These are phyloP conservation scores for Drosophila anomelani DNA, from an alignment of 2,888 invertebrate genomes.

Conservation along the genomic window DNA sequence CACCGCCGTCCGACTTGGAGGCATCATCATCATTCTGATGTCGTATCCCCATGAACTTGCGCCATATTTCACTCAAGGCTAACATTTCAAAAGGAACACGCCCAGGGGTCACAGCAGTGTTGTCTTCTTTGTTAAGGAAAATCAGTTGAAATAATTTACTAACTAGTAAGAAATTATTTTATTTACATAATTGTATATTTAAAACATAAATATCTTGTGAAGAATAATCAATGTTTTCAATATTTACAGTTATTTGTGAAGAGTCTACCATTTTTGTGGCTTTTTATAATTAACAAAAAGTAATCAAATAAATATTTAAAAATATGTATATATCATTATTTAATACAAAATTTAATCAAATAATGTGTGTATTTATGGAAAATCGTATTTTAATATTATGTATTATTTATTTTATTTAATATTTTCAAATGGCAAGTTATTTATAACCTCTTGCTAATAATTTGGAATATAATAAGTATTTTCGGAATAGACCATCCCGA, in stretches of 20 bases:
- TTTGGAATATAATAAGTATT: too few species aligned
- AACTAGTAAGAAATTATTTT: not conserved
- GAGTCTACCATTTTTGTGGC: not conserved
- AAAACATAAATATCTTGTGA: not conserved
- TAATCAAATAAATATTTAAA: not conserved
- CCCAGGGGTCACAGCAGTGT: conserved; percentile 17
- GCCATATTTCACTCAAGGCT: conserved; percentile 75
- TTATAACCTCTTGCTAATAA: too few species aligned
- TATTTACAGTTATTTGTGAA: not conserved
- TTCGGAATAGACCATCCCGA: not conserved
- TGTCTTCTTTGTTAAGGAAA: conserved; percentile 1
- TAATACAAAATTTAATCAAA: not conserved
- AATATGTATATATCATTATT: not conserved
- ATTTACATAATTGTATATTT: not conserved
- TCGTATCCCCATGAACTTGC: conserved; percentile 73
- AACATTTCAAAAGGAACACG: conserved; percentile 45
- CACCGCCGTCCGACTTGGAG: conserved; percentile 36
- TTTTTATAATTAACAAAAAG: not conserved
- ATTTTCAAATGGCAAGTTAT: not conserved
- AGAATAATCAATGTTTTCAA: not conserved
- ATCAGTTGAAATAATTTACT: not conserved
- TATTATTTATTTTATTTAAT: not conserved
- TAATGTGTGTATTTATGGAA: not conserved
- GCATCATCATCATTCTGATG: conserved; percentile 73
- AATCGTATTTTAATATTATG: not conserved